phyloP scores from a whole-genome alignment of 2,113 vertebrate species.

The Tursiops truncatus region DNA sequence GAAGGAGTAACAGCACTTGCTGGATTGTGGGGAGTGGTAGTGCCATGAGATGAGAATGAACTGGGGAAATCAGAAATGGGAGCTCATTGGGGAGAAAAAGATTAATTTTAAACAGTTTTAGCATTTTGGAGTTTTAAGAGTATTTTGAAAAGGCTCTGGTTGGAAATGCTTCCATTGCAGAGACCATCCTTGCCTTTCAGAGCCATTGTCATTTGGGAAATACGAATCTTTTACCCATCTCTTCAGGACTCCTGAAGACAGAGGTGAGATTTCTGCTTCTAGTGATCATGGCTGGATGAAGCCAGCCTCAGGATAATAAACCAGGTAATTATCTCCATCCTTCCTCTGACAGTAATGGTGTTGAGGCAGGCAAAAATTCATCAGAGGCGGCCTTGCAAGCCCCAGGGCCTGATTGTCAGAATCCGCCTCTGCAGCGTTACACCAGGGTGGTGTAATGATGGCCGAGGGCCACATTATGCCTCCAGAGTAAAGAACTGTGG shows the following conservation, averaged over 20 bases:
- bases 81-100: not conserved
- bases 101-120: conserved; percentile 10
- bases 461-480: not conserved
- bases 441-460: not conserved
- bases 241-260: not conserved
- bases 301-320: conserved; percentile 42
- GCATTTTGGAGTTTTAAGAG: not conserved
- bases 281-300: not conserved
- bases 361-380: conserved; percentile 52
- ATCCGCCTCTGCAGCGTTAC: not conserved
- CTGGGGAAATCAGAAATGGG: not conserved
- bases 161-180: not conserved
- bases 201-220: not conserved
- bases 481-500: conserved; percentile 22
- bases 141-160: not conserved
- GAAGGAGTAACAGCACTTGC: not conserved
- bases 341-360: conserved; percentile 49
- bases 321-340: conserved; percentile 67
- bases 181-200: conserved; percentile 7
- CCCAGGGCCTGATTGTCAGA: conserved; percentile 60
- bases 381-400: conserved; percentile 30
- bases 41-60: not conserved
- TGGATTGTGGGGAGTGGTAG: not conserved
- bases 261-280: conserved; percentile 34
- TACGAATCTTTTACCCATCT: not conserved